Evolutionary conservation across 2,113 vertebrate species (phyloP).

Genomic region (Noctilio leporinus): DNA sequence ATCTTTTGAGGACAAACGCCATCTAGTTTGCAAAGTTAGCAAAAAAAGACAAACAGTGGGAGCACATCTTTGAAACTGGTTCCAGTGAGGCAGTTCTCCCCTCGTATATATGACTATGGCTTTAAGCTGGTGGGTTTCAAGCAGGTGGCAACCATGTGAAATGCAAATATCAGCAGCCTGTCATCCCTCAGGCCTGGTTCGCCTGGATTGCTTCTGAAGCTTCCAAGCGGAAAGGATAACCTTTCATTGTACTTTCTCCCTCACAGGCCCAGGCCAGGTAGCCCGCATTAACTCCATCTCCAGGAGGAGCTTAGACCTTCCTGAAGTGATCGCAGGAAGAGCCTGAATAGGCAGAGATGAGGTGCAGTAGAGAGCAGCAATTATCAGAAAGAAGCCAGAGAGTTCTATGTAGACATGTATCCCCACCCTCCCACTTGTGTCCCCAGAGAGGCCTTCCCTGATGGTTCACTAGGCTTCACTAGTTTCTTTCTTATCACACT

Average conservation of each 20-base stretch:
- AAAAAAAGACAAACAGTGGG: background rate
- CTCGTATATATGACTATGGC: accelerated
- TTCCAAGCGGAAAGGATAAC: background rate
- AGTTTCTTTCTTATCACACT: background rate
- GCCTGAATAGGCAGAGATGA: background rate
- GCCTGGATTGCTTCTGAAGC: accelerated
- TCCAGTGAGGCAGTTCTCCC: background rate
- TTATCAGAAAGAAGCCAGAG: accelerated
- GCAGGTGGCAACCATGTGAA: background rate
- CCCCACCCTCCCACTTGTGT: too few relatives aligned
- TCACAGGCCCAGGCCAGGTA: too few relatives aligned
- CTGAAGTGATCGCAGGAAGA: background rate
- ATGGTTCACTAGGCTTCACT: background rate
- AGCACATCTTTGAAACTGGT: too few relatives aligned
- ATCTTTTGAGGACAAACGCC: background rate
- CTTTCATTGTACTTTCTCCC: background rate
- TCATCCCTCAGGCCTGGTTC: background rate
- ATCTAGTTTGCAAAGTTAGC: background rate
- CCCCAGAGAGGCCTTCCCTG: background rate
- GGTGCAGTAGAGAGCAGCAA: accelerated
- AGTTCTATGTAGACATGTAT: accelerated
- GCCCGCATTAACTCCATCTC: accelerated
- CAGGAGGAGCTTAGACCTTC: background rate
- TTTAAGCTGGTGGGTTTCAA: accelerated
- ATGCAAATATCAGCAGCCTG: background rate